Evolutionary conservation across 2,888 invertebrate genomes (phyloP), one percentile per base, ranked within the genome.

Genomic region (Copidosoma aretas): DNA sequence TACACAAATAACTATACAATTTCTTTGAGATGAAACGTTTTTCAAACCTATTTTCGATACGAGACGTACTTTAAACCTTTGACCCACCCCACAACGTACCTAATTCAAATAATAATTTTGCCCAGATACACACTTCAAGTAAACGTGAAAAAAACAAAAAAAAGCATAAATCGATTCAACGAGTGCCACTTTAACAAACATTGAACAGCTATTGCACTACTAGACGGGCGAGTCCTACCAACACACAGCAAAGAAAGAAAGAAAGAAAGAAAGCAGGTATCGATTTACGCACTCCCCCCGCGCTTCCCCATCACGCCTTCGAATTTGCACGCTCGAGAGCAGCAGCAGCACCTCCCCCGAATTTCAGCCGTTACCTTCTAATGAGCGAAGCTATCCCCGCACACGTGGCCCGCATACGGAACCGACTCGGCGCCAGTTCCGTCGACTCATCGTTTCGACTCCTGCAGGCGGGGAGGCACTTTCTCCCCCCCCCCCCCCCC

Each of bases 311-410:
- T n/a, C 49, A 49, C 32, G 19, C 49, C 17, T 32, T 19, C 8
- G 32, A n/a, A 49, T 22, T 51, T 58, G 24, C 53, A 52, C 59
- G 53, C 19, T 15, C n/a, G 52, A 32, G 32, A 32, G 32, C n/a
- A n/a, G n/a, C n/a, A 32, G 32, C 8, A 8, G 32, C 32, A 8
- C 8, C 32, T 43, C 41, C 58, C 54, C 19, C 52, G 14, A 59
- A 46, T n/a, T 46, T 46, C 39, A 10, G 24, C 58, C 72, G 76
- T 76, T 74, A 73, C 67, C 73, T 70, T 70, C 75, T 77, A 76
- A 78, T 77, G 75, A 76, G 74, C 73, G 74, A 75, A 73, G 74
- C 75, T 74, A 77, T 77, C 73, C 76, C 71, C 71, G n/a, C n/a
- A 75, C 75, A 74, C 77, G 78, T 75, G 75, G 74, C 66, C 67